A percentile compares a stretch with the other conserved stretches of the same genome.
Evolutionary conservation across 2,113 vertebrate species (phyloP).

Genomic region (Castor canadensis): DNA sequence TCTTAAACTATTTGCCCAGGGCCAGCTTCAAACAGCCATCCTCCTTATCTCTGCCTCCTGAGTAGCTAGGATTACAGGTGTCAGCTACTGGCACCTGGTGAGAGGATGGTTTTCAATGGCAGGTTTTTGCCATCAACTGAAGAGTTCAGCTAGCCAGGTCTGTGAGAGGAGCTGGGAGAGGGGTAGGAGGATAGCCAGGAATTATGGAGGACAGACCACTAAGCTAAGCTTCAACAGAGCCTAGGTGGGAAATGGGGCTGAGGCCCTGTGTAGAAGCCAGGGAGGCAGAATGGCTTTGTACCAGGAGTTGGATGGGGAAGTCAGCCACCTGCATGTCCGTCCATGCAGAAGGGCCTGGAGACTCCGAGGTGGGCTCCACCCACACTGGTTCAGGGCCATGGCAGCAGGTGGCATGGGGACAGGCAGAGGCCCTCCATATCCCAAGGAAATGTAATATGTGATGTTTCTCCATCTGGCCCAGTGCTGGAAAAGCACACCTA

Average conservation of each 20-base stretch:
- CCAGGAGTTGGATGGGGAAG: not conserved
- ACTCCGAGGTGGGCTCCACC: not conserved
- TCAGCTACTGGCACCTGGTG: too few species aligned
- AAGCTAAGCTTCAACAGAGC: not conserved
- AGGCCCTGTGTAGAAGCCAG: not conserved
- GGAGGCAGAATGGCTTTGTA: not conserved
- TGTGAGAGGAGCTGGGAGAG: not conserved
- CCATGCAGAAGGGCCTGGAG: not conserved
- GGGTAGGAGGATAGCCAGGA: not conserved
- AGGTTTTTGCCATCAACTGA: not conserved
- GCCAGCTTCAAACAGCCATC: too few species aligned
- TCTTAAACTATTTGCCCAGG: too few species aligned
- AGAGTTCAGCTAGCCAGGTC: not conserved
- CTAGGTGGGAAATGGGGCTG: not conserved
- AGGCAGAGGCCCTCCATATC: not conserved
- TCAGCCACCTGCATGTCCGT: not conserved
- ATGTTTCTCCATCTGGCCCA: not conserved
- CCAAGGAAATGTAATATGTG: not conserved
- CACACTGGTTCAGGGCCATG: not conserved
- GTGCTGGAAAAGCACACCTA: not conserved
- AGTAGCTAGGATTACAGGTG: too few species aligned
- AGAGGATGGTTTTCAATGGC: not conserved
- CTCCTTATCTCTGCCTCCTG: too few species aligned
- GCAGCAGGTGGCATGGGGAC: not conserved
- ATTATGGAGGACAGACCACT: too few species aligned